A percentile compares a stretch with the other conserved stretches of the same genome.
Conservation (phyloP, 2,113 vertebrate species). For the Tringa solitaria region DNA sequence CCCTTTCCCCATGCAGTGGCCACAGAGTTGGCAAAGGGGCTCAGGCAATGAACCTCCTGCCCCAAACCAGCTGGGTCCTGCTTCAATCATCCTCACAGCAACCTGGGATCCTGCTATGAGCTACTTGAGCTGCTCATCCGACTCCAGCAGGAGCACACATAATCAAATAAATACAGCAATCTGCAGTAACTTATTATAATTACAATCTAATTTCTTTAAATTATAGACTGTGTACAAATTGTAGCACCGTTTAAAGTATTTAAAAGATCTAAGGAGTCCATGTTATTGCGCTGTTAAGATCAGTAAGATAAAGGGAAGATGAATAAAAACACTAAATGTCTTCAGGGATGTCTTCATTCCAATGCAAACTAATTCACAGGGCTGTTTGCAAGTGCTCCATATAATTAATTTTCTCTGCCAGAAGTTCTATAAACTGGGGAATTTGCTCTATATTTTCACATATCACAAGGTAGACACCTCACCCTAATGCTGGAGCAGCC, state of each 20-base stretch:
- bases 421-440: not conserved
- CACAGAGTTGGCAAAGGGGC: fast-evolving
- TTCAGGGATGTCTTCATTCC: slow-evolving; percentile 11
- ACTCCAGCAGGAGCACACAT: not conserved
- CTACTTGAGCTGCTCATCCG: not conserved
- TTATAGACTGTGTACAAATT: slow-evolving; percentile 12
- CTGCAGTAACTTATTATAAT: not conserved
- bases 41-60: not conserved
- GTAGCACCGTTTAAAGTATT: not conserved
- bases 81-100: fast-evolving
- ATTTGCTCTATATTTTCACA: not conserved
- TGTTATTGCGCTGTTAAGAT: slow-evolving; percentile 13
- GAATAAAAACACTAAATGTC: slow-evolving; percentile 3
- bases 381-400: not conserved
- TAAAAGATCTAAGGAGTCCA: slow-evolving; percentile 7
- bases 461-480: not conserved
- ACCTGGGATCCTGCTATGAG: not conserved
- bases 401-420: not conserved
- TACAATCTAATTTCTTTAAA: slow-evolving; percentile 18
- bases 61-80: fast-evolving
- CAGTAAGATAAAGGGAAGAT: slow-evolving; percentile 20
- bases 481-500: not conserved
- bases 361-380: not conserved
- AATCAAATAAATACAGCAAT: not conserved
- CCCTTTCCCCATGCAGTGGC: not conserved